Base-by-base conservation (phyloP, 2,797 vertebrate genomes). In the Gadopsis bispinosus region DNA sequence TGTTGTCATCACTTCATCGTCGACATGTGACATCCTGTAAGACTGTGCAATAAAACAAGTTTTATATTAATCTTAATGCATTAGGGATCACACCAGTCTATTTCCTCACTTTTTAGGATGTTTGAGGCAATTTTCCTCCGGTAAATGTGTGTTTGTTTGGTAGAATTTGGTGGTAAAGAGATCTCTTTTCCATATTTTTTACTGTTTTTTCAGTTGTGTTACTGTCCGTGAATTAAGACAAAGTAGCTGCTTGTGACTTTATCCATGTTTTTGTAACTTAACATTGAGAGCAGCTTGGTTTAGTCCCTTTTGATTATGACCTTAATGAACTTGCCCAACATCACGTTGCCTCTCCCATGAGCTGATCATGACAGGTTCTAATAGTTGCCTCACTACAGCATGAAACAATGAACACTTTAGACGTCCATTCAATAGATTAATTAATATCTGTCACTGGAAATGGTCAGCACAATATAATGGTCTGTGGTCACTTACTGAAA, bases 11-110 rank as follows among this genome's bases (percentile, higher is more conserved):
- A 39, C 73, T 66, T 79, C 70, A 65, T 22, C 74, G 61, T 29
- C 59, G 56, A 51, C 61, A 55, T 76, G 72, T 77, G 73, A 74
- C 69, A 77, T 51, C 35, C 47, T 79, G 59, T 33, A 69, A 83
- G 83, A 83, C 0, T 73, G 43, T 73, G 61, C 7, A 72, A 71
- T 63, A 51, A 80, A 80, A 82, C 84, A 70, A 72, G 56, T 83
- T 82, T 84, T 79, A 76, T 59, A 70, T 82, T 78, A 75, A 73
- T 41, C 37, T 3, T 0, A 17, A 62, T 60, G 16, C 20, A 50
- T 37, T 0, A 39, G 59, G 11, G 43, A 73, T 80, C 39, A 69
- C 74, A 80, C 43, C 37, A 8, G 60, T 83, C 4, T 19, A 35
- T 37, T 55, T 29, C 22, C 41, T 37, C 43, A 16, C 7, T 31